Conservation (phyloP, 2,113 vertebrate species). For the human (Homo sapiens) region DNA sequence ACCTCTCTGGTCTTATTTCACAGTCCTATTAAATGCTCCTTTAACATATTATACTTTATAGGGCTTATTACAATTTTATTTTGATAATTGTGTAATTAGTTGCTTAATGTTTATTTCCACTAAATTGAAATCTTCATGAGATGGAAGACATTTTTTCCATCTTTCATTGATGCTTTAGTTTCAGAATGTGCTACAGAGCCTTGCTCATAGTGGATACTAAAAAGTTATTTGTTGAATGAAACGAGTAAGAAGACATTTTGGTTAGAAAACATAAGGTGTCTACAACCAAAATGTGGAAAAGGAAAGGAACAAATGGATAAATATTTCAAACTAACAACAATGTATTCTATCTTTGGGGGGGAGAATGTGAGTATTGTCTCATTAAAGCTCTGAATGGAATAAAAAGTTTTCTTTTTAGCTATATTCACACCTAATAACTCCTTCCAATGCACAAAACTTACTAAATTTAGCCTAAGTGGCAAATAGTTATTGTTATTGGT, state of each 20-base stretch:
- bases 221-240: conserved; percentile 20
- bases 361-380: neutral
- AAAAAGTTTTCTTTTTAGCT: neutral
- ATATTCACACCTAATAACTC: neutral
- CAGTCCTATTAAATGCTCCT: neutral
- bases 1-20: neutral
- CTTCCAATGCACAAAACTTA: neutral
- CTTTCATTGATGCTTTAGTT: neutral
- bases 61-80: neutral
- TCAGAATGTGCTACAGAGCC: neutral
- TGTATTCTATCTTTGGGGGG: neutral
- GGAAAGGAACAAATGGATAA: neutral
- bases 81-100: neutral
- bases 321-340: neutral
- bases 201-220: neutral
- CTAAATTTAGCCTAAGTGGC: neutral
- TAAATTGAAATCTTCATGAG: neutral
- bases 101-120: neutral
- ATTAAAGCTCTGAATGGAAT: neutral
- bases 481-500: neutral
- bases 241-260: neutral
- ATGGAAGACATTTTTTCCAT: neutral
- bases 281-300: neutral
- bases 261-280: neutral
- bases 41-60: neutral